A percentile compares a stretch with the other conserved stretches of the same genome.
phyloP scores from a whole-genome alignment of 2,113 vertebrate species.

The Laterallus jamaicensis region DNA sequence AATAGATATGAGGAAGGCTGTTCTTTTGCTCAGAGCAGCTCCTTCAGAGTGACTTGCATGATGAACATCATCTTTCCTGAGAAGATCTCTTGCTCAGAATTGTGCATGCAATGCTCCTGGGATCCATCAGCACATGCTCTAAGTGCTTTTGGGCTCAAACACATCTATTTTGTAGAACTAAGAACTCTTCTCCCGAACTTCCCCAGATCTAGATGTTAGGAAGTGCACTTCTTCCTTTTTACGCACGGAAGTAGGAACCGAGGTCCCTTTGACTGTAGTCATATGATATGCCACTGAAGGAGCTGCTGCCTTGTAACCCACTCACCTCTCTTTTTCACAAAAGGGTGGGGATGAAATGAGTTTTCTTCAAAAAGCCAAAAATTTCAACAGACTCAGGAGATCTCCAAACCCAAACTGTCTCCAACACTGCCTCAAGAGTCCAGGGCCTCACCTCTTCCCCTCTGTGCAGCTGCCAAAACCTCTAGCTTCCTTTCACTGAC shows the following conservation, averaged over 20 bases:
- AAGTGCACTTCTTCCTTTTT: neutral
- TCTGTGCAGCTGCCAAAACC: constrained; percentile 57
- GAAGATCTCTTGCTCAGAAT: neutral
- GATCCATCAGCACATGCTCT: neutral
- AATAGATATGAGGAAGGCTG: neutral
- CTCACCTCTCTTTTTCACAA: constrained; percentile 20
- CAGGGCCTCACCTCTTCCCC: constrained; percentile 53
- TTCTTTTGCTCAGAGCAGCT: neutral
- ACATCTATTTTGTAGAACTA: neutral
- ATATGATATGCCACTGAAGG: rapidly evolving
- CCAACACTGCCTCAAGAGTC: constrained; percentile 35
- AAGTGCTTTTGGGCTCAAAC: neutral
- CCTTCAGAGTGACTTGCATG: neutral
- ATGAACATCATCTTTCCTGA: neutral
- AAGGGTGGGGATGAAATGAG: constrained; percentile 45
- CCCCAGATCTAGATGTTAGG: neutral
- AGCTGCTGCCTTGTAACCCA: constrained; percentile 32
- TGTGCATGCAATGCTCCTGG: neutral
- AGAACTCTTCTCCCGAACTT: neutral
- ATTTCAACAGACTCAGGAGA: constrained; percentile 42
- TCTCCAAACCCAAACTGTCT: constrained; percentile 50
- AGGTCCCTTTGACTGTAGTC: neutral
- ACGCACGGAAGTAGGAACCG: neutral
- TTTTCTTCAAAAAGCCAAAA: constrained; percentile 49
- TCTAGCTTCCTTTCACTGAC: constrained; percentile 52